phyloP scores from a whole-genome alignment of 2,888 invertebrate genomes.

The Drosophila niveifrons region DNA sequence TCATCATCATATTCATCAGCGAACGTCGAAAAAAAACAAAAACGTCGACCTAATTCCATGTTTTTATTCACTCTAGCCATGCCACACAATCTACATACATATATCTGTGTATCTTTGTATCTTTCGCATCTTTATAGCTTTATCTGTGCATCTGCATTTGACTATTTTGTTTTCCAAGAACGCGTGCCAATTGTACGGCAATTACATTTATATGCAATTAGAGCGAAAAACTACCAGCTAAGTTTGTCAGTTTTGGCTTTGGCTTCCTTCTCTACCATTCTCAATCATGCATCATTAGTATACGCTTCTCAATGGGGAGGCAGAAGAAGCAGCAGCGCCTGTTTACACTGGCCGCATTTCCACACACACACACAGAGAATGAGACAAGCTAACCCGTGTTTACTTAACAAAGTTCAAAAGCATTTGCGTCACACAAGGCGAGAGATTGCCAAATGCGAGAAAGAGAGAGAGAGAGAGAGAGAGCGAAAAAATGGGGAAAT shows the following conservation, averaged over 20 bases:
- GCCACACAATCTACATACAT: too few species aligned
- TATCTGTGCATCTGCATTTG: slow-evolving; percentile 33
- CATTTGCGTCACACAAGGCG: not conserved
- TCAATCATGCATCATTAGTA: slow-evolving; percentile 48
- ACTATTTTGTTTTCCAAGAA: slow-evolving; percentile 44
- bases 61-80: not conserved
- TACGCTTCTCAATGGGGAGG: slow-evolving; percentile 30
- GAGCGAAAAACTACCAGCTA: too few species aligned
- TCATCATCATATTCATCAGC: not conserved
- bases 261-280: not conserved
- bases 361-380: slow-evolving; percentile 18
- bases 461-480: not conserved
- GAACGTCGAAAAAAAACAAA: slow-evolving; percentile 5
- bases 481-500: not conserved
- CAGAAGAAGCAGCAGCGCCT: slow-evolving; percentile 22
- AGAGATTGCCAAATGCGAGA: too few species aligned
- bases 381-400: slow-evolving; percentile 38
- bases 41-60: slow-evolving; percentile 28
- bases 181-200: slow-evolving; percentile 49
- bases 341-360: slow-evolving; percentile 57
- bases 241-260: too few species aligned
- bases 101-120: not conserved
- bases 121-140: not conserved
- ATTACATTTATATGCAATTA: slow-evolving; percentile 46
- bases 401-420: slow-evolving; percentile 51